Evolutionary conservation across 2,888 invertebrate species (phyloP), one percentile per base, ranked within the genome.

Genomic region (Oscheius myriophilus): DNA sequence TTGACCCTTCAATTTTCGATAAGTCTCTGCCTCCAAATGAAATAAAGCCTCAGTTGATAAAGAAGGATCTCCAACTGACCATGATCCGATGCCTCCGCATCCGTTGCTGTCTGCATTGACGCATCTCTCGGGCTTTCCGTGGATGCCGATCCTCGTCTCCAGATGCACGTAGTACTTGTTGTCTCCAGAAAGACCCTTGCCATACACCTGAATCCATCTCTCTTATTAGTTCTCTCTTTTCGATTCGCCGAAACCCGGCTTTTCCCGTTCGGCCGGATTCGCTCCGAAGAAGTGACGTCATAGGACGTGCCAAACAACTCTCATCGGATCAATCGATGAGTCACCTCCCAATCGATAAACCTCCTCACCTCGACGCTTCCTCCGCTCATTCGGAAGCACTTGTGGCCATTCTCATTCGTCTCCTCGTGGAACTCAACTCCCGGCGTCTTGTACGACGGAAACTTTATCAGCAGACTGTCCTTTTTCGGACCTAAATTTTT

Each of bases 331-430:
- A n/a, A n/a, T n/a, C n/a, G 33, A 33, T 33, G 33, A 33, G 33
- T 33, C 33, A 57, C 18, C 57, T 41, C n/a, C n/a, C n/a, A n/a
- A n/a, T n/a, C 21, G 57, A 41, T 42, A 16, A 26, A 54, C n/a
- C 25, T 7, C 54, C 58, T 61, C 57, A 83, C 83, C 69, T 86
- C 83, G 46, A 85, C 85, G 39, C 81, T 82, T 25, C 85, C 85
- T 45, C 85, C 85, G 53, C 82, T 80, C 83, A 85, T 84, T 66
- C 84, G 77, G 70, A 85, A 85, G 67, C 85, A 85, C 59, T 85
- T 85, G 72, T 79, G 76, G 43, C 79, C 79, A 49, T 70, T 67
- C 18, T 72, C 78, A 14, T 76, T 67, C 9, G 72, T 71, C 49
- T 80, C 79, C 55, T 80, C 80, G 39, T 75, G 75, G 72, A 80